Percentiles rank a stretch among this genome's conserved stretches.
Conservation (phyloP, 2,797 vertebrate genomes). For the Catharus ustulatus region DNA sequence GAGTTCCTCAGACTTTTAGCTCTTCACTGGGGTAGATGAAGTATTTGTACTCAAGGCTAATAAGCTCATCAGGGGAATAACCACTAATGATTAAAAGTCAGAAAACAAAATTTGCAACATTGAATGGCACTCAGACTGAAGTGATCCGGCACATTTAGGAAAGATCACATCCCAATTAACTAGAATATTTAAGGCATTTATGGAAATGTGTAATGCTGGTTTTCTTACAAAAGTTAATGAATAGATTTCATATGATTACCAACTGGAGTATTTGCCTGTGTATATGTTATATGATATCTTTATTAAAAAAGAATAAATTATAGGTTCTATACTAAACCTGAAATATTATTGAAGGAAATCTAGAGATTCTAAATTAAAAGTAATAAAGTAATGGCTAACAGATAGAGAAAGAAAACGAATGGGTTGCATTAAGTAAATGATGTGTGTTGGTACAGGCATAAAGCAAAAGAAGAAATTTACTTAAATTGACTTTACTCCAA, state of each 20-base stretch:
- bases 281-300: not conserved
- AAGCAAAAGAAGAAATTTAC: not conserved
- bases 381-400: not conserved
- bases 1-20: not conserved
- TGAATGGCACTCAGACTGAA: not conserved
- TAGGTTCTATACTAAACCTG: not conserved
- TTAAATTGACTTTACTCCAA: not conserved
- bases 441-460: not conserved
- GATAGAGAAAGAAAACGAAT: not conserved
- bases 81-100: slow-evolving; percentile 16
- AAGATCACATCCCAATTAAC: slow-evolving; percentile 29
- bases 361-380: not conserved
- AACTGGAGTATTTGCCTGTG: not conserved
- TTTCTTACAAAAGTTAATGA: not conserved
- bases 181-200: not conserved
- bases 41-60: slow-evolving; percentile 18
- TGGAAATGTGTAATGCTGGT: not conserved
- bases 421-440: not conserved
- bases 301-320: not conserved
- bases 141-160: slow-evolving; percentile 2
- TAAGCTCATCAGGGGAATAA: slow-evolving; percentile 33
- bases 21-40: not conserved
- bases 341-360: not conserved
- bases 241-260: not conserved
- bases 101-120: slow-evolving; percentile 10